These are phyloP conservation scores for Eriocheir sinensis DNA, from an alignment of 1,140 invertebrate species.

Conservation along the genomic window DNA sequence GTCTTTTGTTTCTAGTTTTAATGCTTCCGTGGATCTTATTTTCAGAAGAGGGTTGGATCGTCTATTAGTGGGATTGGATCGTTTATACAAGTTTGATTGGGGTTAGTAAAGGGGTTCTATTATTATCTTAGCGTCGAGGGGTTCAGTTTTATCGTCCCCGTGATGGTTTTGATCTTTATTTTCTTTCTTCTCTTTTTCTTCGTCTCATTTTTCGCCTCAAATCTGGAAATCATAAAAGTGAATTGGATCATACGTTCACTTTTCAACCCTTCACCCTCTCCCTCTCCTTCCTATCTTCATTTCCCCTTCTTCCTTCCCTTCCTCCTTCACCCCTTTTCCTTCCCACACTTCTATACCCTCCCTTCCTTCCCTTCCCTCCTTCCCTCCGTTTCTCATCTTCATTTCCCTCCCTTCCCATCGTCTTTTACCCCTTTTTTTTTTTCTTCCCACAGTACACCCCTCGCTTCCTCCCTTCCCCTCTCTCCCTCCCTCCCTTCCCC, in stretches of 20 bases:
- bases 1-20: slow-evolving; percentile 7
- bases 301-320: neutral
- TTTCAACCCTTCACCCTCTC: neutral
- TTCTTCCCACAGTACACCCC: neutral
- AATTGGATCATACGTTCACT: too few species aligned
- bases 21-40: neutral
- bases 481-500: neutral
- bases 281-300: neutral
- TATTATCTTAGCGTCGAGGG: too few species aligned
- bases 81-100: too few species aligned
- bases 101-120: too few species aligned
- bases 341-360: neutral
- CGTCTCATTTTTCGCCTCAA: too few species aligned
- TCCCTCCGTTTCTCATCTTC: neutral
- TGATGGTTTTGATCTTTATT: too few species aligned
- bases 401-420: neutral
- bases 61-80: too few species aligned
- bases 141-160: too few species aligned
- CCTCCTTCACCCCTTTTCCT: neutral
- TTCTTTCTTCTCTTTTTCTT: too few species aligned
- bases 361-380: neutral
- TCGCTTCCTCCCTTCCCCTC: neutral
- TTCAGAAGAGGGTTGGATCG: neutral
- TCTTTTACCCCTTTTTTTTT: neutral
- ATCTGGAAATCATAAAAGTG: too few species aligned